Evolutionary conservation across 2,888 invertebrate genomes (phyloP), one percentile per base, ranked within the genome.

Genomic region (Drosophila acutilabella): DNA sequence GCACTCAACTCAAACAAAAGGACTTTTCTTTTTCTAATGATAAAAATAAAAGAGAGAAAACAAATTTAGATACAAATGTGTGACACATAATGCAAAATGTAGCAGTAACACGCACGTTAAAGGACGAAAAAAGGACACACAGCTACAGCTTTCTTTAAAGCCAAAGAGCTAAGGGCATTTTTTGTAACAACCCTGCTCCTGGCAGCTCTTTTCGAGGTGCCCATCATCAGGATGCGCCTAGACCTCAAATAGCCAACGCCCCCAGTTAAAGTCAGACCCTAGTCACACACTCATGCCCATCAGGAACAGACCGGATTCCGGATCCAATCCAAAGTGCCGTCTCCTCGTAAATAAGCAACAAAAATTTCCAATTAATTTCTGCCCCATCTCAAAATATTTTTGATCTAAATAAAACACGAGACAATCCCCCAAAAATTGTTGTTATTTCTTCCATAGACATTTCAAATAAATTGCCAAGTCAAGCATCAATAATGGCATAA

Each of bases 401-500:
- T 50, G 42, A 62, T 70, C 64, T 61, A 80, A 78, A 80, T 78
- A 71, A 71, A 69, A 64, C 54, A 54, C 38, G 30, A 64, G 23
- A 36, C 53, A 26, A 18, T 42, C 56, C 26, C 51, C 51, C 14
- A 60, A 36, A 30, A 30, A 2, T 30, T 30, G 30, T 30, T 20
- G 20, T 20, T 20, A 4, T 36, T 52, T 45, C 16, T 26, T 36
- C 44, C 45, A 53, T 23, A 44, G 18, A 67, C 64, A 64, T 69
- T 64, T 57, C 71, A 77, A 60, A 68, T 52, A 85, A 80, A 82
- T 88, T 88, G 80, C 73, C 73, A 60, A 80, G 68, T 73, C 74
- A 89, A 83, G 83, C 85, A 87, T 89, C 87, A 88, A 88, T 89
- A 90, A 89, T 89, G 79, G 84, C 84, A 82, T 88, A 81, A 85